Evolutionary conservation across 2,113 vertebrate genomes (phyloP), one percentile per base, ranked within the genome.

Genomic region (Cavia porcellus): DNA sequence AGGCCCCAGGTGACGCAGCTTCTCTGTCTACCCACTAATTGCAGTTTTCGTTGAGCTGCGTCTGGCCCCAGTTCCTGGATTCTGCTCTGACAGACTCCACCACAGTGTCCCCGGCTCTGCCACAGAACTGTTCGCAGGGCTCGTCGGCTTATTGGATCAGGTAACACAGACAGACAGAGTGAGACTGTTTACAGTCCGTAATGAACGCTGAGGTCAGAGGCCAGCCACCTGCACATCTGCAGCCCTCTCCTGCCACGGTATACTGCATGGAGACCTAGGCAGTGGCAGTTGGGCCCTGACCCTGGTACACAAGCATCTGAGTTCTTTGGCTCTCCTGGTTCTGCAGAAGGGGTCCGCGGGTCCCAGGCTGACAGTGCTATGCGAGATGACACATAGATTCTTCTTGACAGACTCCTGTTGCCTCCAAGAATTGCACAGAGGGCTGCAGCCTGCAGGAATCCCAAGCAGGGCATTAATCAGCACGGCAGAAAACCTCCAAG

Each of bases 1-100:
- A 7, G 32, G 42, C n/a, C 80, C 93, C 0, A 3, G 35, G 89
- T 85, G 75, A 95, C 4, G 10, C 86, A 72, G 82, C n/a, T 68
- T 66, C 64, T 59, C 90, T 86, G 38, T 90, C 95, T 92, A 66
- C 55, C 86, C 90, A 55, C 90, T 95, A 92, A 74, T 86, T 93
- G 84, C 15, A 5, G 3, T 64, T 86, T 82, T 72, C 24, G 2
- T 17, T 66, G 35, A 85, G 75, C n/a, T 35, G 13, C 13, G 24
- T 85, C 87, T 77, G 70, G 75, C 62, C 68, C 20, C 81, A 52
- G 9, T 59, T 93, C 66, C 83, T 45, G 62, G 86, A 86, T 61
- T 93, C 86, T 77, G 32, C 61, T 45, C 90, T 87, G 70, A 95
- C 74, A 92, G 84, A n/a, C 81, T 84, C 5, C 0, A 13, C 30